Conservation (phyloP, 2,113 vertebrate genomes). For the Campylorhamphus procurvoides region DNA sequence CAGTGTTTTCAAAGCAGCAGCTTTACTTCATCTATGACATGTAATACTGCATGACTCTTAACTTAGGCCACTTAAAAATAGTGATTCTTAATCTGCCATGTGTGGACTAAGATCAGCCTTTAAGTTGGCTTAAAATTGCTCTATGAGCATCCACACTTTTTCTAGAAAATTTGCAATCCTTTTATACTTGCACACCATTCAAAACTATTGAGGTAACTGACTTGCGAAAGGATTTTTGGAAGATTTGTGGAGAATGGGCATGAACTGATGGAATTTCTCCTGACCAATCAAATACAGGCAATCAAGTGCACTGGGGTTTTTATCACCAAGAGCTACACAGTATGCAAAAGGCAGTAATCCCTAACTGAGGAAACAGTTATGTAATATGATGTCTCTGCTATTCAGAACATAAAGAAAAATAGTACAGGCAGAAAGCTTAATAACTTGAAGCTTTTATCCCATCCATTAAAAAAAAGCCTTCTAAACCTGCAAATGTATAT, state of each 20-base stretch:
- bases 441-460: neutral
- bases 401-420: neutral
- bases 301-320: neutral
- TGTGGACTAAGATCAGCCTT: neutral
- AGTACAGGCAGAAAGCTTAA: neutral
- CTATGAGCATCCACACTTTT: neutral
- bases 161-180: neutral
- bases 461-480: neutral
- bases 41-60: neutral
- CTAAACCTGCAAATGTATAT: neutral
- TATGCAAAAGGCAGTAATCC: neutral
- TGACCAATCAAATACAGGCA: neutral
- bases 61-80: neutral
- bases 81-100: neutral
- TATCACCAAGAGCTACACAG: neutral
- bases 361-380: neutral
- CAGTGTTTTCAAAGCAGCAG: neutral
- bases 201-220: neutral
- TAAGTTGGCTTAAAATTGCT: neutral
- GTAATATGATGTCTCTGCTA: neutral
- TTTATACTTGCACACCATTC: neutral
- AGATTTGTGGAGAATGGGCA: neutral
- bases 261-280: neutral
- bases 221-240: neutral
- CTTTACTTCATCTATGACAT: neutral